Percentiles rank a stretch among this genome's conserved stretches.
phyloP scores from a whole-genome alignment of 2,888 invertebrate genomes.

The Leucophenga montana region DNA sequence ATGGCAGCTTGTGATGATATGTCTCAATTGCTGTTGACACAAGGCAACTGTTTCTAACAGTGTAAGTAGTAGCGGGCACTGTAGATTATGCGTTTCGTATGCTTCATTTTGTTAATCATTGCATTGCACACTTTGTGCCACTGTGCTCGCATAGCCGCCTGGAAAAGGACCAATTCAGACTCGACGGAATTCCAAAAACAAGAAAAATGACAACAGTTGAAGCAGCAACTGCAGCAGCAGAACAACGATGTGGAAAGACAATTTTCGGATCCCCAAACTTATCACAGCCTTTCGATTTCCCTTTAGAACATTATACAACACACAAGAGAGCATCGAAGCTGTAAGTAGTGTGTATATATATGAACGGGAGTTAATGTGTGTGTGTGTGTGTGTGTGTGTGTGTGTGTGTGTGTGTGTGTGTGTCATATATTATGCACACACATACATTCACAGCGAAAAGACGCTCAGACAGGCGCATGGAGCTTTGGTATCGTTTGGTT shows the following conservation, averaged over 20 bases:
- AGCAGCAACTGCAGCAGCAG: slow-evolving; percentile 46
- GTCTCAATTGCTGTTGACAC: no score
- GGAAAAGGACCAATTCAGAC: slow-evolving; percentile 64
- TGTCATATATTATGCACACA: slow-evolving; percentile 55
- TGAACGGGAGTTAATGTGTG: neutral
- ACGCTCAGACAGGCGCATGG: neutral
- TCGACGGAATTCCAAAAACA: slow-evolving; percentile 55
- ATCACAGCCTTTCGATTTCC: slow-evolving; percentile 73
- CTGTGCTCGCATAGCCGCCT: slow-evolving; percentile 38
- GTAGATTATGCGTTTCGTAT: slow-evolving; percentile 39
- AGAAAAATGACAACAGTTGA: slow-evolving; percentile 37
- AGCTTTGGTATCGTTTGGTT: neutral
- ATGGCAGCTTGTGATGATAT: no score
- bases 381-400: neutral
- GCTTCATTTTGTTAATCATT: neutral
- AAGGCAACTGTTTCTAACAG: no score
- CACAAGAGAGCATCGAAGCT: slow-evolving; percentile 44
- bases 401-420: no score
- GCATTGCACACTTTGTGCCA: slow-evolving; percentile 8
- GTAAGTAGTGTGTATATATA: neutral
- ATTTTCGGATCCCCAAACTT: slow-evolving; percentile 73
- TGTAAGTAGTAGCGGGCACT: slow-evolving; percentile 31
- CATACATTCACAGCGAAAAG: slow-evolving; percentile 14
- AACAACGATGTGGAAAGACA: slow-evolving; percentile 61
- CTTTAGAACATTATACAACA: slow-evolving; percentile 73